Conservation (phyloP, 2,888 invertebrate genomes). For the Ormyrus thymus region DNA sequence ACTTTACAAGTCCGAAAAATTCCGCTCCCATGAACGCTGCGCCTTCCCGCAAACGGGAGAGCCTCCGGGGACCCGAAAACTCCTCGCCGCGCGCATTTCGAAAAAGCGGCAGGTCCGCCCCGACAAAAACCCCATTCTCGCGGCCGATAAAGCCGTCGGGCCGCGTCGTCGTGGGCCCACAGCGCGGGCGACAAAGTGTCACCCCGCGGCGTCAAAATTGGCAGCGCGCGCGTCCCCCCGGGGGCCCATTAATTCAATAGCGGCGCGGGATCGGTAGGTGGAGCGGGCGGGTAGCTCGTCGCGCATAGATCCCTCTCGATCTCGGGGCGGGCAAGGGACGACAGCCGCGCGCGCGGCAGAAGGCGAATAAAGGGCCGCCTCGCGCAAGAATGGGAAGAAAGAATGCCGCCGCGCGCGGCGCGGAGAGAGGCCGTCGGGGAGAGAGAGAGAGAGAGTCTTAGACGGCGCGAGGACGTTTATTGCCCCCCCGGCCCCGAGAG, state of each 20-base stretch:
- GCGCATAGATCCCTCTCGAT: background rate
- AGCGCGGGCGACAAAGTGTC: too few species aligned
- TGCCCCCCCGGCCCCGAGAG: conserved; percentile 20
- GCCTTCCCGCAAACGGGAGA: too few species aligned
- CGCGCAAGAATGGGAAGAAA: conserved; percentile 38
- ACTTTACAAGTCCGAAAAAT: too few species aligned
- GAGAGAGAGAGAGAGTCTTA: conserved; percentile 23
- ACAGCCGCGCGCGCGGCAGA: background rate
- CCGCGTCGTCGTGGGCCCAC: too few species aligned
- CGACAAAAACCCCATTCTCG: too few species aligned
- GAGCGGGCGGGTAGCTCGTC: conserved; percentile 17
- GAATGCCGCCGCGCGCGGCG: conserved; percentile 37
- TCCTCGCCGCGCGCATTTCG: too few species aligned
- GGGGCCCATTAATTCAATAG: conserved; percentile 15
- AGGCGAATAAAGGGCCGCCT: background rate
- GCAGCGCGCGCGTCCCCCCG: too few species aligned
- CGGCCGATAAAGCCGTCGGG: too few species aligned
- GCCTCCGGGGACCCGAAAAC: too few species aligned
- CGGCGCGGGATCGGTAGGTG: conserved; percentile 41
- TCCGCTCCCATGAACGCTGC: too few species aligned
- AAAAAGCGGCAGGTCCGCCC: too few species aligned
- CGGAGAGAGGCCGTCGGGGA: conserved; percentile 42
- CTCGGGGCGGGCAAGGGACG: background rate
- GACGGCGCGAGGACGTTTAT: conserved; percentile 46
- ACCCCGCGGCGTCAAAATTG: background rate